These are phyloP conservation scores for Vidua macroura DNA, from an alignment of 2,113 vertebrate species.

Conservation along the genomic window DNA sequence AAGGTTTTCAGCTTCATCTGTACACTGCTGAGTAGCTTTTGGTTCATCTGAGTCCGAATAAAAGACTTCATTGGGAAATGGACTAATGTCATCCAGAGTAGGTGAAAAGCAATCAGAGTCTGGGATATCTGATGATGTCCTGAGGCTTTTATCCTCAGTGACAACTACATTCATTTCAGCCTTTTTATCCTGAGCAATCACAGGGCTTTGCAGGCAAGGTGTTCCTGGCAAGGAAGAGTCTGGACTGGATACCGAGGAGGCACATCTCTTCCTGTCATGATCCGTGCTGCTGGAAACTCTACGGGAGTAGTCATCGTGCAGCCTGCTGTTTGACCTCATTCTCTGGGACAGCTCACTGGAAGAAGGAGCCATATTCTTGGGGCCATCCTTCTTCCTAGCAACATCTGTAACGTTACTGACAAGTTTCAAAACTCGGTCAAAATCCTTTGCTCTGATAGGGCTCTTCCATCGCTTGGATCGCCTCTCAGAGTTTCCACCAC, in stretches of 20 bases:
- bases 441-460: slow-evolving; percentile 79
- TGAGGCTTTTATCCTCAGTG: background rate
- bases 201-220: background rate
- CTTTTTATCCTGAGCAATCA: background rate
- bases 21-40: background rate
- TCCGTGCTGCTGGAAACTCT: slow-evolving; percentile 77
- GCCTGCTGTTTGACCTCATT: slow-evolving; percentile 72
- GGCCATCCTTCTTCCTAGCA: slow-evolving; percentile 67
- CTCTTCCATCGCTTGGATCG: slow-evolving; percentile 73
- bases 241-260: slow-evolving; percentile 38
- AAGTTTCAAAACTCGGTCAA: slow-evolving; percentile 81
- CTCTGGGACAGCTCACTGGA: background rate
- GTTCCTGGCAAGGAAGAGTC: background rate
- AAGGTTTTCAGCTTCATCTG: slow-evolving; percentile 21
- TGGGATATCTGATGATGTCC: background rate
- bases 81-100: background rate
- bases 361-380: slow-evolving; percentile 1
- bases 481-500: slow-evolving; percentile 43
- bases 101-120: background rate
- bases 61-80: slow-evolving; percentile 59
- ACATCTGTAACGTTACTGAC: slow-evolving; percentile 85
- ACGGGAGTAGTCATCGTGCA: slow-evolving; percentile 94
- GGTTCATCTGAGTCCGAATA: slow-evolving; percentile 9
- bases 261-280: slow-evolving; percentile 72
- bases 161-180: background rate